Conservation (phyloP, 2,888 invertebrate genomes). For the Auanema sp. region DNA sequence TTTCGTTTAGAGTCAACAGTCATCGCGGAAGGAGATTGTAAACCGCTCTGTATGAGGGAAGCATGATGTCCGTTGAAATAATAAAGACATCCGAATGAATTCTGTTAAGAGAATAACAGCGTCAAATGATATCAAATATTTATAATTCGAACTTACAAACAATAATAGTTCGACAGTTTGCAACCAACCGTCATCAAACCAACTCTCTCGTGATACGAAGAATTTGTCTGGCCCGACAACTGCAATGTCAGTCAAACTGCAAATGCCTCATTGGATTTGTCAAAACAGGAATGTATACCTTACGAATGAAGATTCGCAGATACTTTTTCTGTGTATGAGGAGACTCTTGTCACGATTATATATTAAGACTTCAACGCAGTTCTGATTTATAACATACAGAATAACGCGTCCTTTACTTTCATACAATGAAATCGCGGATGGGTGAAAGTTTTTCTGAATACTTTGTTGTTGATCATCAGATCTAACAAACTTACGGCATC, state of each 20-base stretch:
- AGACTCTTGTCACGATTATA: conserved; percentile 35
- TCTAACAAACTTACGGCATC: conserved; percentile 16
- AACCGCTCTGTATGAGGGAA: conserved; percentile 19
- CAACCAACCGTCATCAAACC: conserved; percentile 30
- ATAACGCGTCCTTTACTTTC: conserved; percentile 42
- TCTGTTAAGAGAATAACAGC: conserved; percentile 6
- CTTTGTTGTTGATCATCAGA: background rate
- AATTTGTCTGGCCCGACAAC: conserved; percentile 58
- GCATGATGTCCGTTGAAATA: conserved; percentile 52
- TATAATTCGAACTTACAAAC: background rate
- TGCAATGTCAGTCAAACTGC: conserved; percentile 47
- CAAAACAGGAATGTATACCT: conserved; percentile 24
- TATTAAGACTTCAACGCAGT: conserved; percentile 45
- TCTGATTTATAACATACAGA: conserved; percentile 49
- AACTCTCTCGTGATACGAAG: conserved; percentile 51
- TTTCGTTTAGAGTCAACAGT: conserved; percentile 42
- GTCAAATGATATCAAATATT: no score
- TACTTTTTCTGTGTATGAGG: conserved; percentile 44
- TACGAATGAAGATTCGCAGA: conserved; percentile 36
- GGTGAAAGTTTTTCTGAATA: conserved; percentile 41
- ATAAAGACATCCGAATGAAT: conserved; percentile 45
- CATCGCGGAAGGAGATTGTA: conserved; percentile 47
- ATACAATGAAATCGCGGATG: conserved; percentile 39
- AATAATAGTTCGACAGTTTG: conserved; percentile 36
- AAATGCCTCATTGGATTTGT: conserved; percentile 5